phyloP scores from a whole-genome alignment of 2,113 vertebrate species.

The Dasyurus viverrinus region DNA sequence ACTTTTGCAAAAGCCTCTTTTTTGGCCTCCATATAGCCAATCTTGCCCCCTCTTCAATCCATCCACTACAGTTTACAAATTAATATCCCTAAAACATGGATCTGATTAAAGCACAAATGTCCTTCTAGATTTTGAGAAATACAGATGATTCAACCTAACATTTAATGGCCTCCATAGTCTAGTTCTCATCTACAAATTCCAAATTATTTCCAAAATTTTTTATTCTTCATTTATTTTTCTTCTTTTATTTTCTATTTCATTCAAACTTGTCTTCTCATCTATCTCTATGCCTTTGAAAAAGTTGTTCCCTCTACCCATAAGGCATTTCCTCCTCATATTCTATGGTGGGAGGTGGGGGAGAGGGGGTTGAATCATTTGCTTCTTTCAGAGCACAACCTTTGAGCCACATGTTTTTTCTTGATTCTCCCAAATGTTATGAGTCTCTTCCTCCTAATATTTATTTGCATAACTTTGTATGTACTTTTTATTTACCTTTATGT shows the following conservation, averaged over 20 bases:
- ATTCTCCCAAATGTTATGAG: neutral
- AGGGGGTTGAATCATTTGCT: neutral
- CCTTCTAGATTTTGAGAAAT: neutral
- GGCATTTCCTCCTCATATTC: neutral
- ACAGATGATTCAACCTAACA: neutral
- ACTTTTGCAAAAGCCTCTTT: neutral
- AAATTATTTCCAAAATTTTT: neutral
- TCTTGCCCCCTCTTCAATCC: neutral
- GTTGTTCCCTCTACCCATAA: neutral
- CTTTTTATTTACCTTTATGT: neutral
- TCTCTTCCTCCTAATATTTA: neutral
- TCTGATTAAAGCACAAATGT: neutral
- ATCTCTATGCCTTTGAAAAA: neutral
- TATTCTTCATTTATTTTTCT: neutral
- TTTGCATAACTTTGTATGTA: neutral
- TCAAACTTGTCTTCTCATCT: neutral
- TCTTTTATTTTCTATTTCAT: neutral
- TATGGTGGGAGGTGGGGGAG: neutral
- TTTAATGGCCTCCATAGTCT: neutral
- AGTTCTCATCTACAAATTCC: neutral
- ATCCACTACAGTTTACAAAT: neutral
- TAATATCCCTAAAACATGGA: neutral
- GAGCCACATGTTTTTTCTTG: neutral
- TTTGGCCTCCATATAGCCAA: neutral
- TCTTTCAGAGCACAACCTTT: neutral